Evolutionary conservation across 2,888 invertebrate species (phyloP), one percentile per base, ranked within the genome.

Genomic region (Tetragnatha montana): DNA sequence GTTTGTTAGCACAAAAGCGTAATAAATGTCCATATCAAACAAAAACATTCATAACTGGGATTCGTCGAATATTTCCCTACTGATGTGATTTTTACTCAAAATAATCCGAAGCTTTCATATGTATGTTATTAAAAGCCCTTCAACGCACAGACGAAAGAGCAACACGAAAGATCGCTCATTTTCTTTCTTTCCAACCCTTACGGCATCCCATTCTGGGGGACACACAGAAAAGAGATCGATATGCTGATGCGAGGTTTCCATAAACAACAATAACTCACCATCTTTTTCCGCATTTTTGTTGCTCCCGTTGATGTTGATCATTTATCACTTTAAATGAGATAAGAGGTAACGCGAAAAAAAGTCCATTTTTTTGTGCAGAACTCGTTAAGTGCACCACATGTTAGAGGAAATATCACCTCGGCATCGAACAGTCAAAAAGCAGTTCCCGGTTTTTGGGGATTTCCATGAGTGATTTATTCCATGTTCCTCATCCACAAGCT

Each of bases 311-410:
- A 76, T 76, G 76, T 50, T 76, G 76, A 76, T 76, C 76, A 49
- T 76, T 19, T 49, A 76, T 76, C 76, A 76, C 76, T 49, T 19
- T 49, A 76, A 76, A 76, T 76, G 76, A 76, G 76, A 76, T 76
- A 76, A 76, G 49, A 76, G 50, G 49, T 4, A 22, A 75, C 49
- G 19, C n/a, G 17, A 76, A 19, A 75, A 75, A 75, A 49, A 49
- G 49, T 76, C 50, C 76, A 76, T 76, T 76, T 76, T 19, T 76
- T 76, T 76, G 76, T 49, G 19, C 49, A 10, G 47, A 19, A 75
- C 75, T 75, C 75, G 75, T 75, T 75, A 76, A 76, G 49, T 49
- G 8, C 76, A 49, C 76, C 10, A 49, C 10, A 49, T n/a, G 76
- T 76, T 49, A n/a, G n/a, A n/a, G 17, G 21, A 73, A 35, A 73